Evolutionary conservation across 1,140 invertebrate genomes (phyloP).

Genomic region (Tachypleus tridentatus): DNA sequence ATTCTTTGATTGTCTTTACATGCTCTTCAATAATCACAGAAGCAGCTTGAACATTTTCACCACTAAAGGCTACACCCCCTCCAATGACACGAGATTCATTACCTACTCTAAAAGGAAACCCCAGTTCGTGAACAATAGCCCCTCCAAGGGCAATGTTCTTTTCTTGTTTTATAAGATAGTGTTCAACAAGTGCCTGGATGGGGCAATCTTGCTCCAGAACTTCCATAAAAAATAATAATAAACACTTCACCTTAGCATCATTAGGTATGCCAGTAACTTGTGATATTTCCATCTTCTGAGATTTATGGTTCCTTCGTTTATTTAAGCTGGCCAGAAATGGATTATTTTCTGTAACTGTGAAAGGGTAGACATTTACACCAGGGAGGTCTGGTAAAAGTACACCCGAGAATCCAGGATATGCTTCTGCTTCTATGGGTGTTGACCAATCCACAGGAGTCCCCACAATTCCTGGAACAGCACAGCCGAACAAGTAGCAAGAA

Average conservation of each 20-base stretch:
- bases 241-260: constrained; percentile 6
- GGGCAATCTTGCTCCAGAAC: not conserved
- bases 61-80: constrained; percentile 29
- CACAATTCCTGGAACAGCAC: too few species aligned
- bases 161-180: constrained; percentile 13
- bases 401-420: constrained; percentile 8
- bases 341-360: constrained; percentile 6
- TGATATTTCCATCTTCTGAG: not conserved
- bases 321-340: not conserved
- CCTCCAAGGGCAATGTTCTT: constrained; percentile 29
- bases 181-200: constrained; percentile 3
- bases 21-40: constrained; percentile 29
- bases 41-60: constrained; percentile 27
- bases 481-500: too few species aligned
- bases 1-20: constrained; percentile 23
- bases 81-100: constrained; percentile 1
- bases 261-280: constrained; percentile 7
- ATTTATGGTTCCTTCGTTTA: too few species aligned
- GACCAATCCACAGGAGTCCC: not conserved
- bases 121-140: constrained; percentile 20
- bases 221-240: constrained; percentile 13
- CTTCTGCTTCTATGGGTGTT: constrained; percentile 13
- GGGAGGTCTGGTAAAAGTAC: constrained; percentile 13
- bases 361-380: constrained; percentile 13
- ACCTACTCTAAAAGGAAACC: constrained; percentile 2